These are phyloP conservation scores for Phlogophora meticulosa DNA, from an alignment of 2,888 invertebrate genomes.

Conservation along the genomic window DNA sequence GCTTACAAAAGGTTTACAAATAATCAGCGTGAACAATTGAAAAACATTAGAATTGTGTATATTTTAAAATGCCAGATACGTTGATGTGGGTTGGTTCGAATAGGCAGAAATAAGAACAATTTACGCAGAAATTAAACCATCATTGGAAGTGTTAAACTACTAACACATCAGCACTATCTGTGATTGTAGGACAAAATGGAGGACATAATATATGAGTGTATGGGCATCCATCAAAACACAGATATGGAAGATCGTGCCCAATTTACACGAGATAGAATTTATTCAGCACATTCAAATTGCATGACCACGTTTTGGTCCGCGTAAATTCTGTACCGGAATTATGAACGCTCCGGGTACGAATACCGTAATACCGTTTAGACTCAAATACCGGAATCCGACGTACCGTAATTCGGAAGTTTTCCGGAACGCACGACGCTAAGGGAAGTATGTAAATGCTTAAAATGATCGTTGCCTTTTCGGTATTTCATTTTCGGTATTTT, in stretches of 20 bases:
- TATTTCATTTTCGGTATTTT: constrained; percentile 42
- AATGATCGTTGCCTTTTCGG: constrained; percentile 48
- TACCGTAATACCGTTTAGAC: constrained; percentile 60
- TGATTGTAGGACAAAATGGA: not conserved
- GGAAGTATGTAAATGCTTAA: constrained; percentile 60
- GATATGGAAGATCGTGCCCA: constrained; percentile 39
- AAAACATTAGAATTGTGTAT: not conserved
- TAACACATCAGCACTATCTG: not conserved
- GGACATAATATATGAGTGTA: too few species aligned
- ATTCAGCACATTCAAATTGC: constrained; percentile 60
- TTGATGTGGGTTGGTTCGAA: too few species aligned
- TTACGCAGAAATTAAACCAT: not conserved
- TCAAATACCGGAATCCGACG: constrained; percentile 60
- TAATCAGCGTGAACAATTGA: too few species aligned
- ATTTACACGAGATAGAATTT: constrained; percentile 48
- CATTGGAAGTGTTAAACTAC: not conserved
- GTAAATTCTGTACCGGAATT: constrained; percentile 58
- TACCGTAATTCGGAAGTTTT: constrained; percentile 62
- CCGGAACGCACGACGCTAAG: constrained; percentile 50
- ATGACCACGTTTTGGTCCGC: constrained; percentile 53
- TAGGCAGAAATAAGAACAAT: not conserved
- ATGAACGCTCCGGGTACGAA: constrained; percentile 58
- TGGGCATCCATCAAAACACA: constrained; percentile 29
- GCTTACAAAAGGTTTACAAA: too few species aligned
- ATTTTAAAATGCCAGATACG: not conserved